These are phyloP conservation scores for Plecotus auritus DNA, from an alignment of 2,113 vertebrate genomes.

Conservation along the genomic window DNA sequence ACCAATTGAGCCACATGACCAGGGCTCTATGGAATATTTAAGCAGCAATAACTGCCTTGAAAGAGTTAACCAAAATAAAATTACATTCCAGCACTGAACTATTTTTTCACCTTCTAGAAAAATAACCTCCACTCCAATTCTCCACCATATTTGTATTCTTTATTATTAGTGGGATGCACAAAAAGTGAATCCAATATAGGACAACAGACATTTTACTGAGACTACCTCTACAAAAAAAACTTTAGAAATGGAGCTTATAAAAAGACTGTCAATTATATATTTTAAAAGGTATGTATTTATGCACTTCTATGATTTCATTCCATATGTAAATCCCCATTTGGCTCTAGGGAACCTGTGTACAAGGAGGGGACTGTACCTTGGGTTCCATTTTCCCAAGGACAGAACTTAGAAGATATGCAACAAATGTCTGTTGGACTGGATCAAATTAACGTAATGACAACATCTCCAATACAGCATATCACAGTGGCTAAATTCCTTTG, in stretches of 20 bases:
- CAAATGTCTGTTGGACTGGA: neutral
- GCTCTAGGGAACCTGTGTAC: neutral
- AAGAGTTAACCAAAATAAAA: neutral
- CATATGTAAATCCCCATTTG: neutral
- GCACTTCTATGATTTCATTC: neutral
- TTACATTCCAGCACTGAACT: neutral
- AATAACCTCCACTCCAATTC: neutral
- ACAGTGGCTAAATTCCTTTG: neutral
- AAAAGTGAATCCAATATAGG: conserved; percentile 32
- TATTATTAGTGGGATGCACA: conserved; percentile 38
- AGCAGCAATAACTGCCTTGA: neutral
- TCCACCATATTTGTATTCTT: neutral
- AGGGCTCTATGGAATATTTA: neutral
- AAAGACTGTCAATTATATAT: neutral
- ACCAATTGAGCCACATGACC: too few relatives aligned
- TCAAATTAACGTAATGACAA: neutral
- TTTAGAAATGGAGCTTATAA: neutral
- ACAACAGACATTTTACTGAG: neutral
- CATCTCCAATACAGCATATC: neutral
- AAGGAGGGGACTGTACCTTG: neutral
- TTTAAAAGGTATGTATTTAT: neutral
- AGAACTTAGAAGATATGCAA: neutral
- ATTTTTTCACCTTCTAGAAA: neutral
- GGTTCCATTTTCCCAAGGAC: neutral
- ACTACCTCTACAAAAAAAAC: neutral